A percentile compares a stretch with the other conserved stretches of the same genome.
phyloP scores from a whole-genome alignment of 2,797 vertebrate genomes.

The Sibirionetta formosa region DNA sequence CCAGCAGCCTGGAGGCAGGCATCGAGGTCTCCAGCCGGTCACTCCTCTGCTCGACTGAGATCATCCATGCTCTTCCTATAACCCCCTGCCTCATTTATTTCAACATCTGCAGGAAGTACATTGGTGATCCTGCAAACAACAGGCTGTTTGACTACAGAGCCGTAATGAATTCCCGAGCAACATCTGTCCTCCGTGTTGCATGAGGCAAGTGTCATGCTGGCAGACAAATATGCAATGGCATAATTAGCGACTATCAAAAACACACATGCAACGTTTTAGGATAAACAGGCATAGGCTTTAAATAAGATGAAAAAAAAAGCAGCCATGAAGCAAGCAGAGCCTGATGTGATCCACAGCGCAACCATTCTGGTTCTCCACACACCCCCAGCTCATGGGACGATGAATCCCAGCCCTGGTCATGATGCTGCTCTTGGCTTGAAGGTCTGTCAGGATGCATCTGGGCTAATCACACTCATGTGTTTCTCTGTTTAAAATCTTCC shows the following conservation, averaged over 20 bases:
- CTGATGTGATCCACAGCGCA: accelerated
- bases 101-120: not conserved
- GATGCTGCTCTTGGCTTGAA: not conserved
- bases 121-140: not conserved
- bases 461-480: not conserved
- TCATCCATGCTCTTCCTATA: not conserved
- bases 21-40: not conserved
- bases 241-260: not conserved
- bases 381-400: accelerated
- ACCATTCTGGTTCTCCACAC: accelerated
- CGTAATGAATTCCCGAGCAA: not conserved
- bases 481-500: not conserved
- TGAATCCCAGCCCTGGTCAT: not conserved
- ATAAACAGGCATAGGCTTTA: accelerated
- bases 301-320: not conserved
- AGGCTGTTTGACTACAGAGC: not conserved
- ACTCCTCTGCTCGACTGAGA: not conserved
- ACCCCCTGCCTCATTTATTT: slow-evolving; percentile 7
- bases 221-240: not conserved
- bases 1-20: not conserved
- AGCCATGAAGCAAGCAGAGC: not conserved
- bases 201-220: not conserved
- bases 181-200: not conserved
- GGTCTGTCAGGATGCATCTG: not conserved
- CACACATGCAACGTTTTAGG: accelerated